Percentiles rank a stretch among this genome's conserved stretches.
phyloP scores from a whole-genome alignment of 2,113 vertebrate species.

The Egretta garzetta region DNA sequence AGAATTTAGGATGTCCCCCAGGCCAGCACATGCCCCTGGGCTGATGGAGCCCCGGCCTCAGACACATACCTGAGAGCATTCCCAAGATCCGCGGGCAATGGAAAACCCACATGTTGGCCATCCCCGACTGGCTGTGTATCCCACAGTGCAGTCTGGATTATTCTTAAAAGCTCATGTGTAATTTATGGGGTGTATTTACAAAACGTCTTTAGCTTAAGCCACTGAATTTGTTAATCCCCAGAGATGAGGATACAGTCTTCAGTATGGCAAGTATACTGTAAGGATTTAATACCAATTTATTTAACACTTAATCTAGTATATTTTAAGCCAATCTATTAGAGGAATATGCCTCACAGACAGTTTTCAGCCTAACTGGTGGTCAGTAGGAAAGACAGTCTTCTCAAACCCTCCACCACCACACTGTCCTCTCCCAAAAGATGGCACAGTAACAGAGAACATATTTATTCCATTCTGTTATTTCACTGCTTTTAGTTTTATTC shows the following conservation, averaged over 20 bases:
- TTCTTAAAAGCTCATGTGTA: not conserved
- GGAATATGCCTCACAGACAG: not conserved
- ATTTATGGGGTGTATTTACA: conserved; percentile 31
- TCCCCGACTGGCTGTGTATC: not conserved
- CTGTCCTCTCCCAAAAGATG: not conserved
- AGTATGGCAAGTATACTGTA: not conserved
- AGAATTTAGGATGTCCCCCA: not conserved
- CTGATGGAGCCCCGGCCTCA: not conserved
- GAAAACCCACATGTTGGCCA: conserved; percentile 15
- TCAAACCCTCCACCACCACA: not conserved
- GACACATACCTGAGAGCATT: conserved; percentile 15
- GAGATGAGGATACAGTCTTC: not conserved
- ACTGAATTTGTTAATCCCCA: conserved; percentile 8
- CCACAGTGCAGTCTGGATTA: not conserved
- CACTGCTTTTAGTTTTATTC: not conserved
- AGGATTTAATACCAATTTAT: not conserved
- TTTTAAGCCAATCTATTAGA: conserved; percentile 23
- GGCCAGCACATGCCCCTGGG: not conserved
- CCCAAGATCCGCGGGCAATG: not conserved
- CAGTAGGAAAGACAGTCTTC: not conserved
- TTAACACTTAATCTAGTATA: conserved; percentile 18
- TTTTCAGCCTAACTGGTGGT: not conserved
- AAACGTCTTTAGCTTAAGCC: not conserved
- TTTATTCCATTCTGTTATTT: not conserved
- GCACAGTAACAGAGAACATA: not conserved